Evolutionary conservation across 1,140 invertebrate genomes (phyloP), one percentile per base, ranked within the genome.

Genomic region (Macrobrachium nipponense): DNA sequence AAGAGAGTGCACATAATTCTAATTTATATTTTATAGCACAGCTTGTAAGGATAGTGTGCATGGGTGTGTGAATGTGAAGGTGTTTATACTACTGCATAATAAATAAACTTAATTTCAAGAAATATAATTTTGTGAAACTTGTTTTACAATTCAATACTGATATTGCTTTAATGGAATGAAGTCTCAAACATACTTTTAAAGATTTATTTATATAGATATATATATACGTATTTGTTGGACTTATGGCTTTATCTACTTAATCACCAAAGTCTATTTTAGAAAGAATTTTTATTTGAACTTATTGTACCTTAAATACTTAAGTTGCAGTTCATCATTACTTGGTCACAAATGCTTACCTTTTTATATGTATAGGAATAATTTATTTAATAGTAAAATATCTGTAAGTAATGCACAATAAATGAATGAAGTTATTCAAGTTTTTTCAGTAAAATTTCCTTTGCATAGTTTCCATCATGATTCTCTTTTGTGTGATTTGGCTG

Each of bases 231-330:
- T 77, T 51, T 77, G 59, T 51, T 60, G 51, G 60, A 60, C 51
- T 70, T 87, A 78, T 82, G 80, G 80, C 80, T 72, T 87, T 78
- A 78, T 82, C 80, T 79, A 87, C 80, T 82, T 87, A 87, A 82
- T 82, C 76, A 87, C 84, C 84, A 86, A 86, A 86, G 84, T 86
- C 78, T 87, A 87, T 83, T 78, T 87, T 78, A 82, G 62, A 82
- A 81, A 72, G 79, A 64, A 83, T 70, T 82, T 82, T 82, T 80
- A 87, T 87, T 70, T 83, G 72, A 82, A 27, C 82, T 83, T 72
- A 79, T 82, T 58, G 58, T 82, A 83, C 64, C 51, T 51, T 82
- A 82, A 82, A 82, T 82, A 87, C 43, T 77, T 82, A 82, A 86
- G 77, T 73, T 87, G 51, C 64, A 72, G 76, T 83, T 59, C 76